These are phyloP conservation scores for Seladonia tumulorum DNA, from an alignment of 2,888 invertebrate species.

Conservation along the genomic window DNA sequence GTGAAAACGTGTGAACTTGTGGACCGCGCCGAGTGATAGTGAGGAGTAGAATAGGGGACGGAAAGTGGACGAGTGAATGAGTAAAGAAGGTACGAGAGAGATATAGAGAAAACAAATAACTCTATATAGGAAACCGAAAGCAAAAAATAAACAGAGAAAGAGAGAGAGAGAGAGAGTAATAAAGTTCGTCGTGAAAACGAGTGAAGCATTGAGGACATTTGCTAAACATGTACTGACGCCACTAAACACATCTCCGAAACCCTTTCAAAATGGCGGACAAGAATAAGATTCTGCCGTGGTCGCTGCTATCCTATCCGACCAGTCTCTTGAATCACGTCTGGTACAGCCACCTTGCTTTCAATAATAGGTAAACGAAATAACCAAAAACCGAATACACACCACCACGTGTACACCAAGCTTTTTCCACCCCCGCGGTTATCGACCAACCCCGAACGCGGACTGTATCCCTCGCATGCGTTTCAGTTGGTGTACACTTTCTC, in stretches of 20 bases:
- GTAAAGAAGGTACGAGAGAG: constrained; percentile 58
- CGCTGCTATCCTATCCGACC: constrained; percentile 81
- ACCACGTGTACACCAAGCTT: constrained; percentile 40
- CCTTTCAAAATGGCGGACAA: constrained; percentile 81
- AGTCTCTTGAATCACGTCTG: constrained; percentile 81
- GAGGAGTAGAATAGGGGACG: constrained; percentile 34
- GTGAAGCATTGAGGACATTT: constrained; percentile 45
- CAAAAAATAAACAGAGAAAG: neutral
- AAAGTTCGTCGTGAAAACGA: constrained; percentile 34
- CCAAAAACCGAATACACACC: constrained; percentile 23
- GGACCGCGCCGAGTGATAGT: constrained; percentile 31
- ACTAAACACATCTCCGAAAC: constrained; percentile 45
- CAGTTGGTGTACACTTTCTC: neutral
- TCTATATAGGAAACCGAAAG: constrained; percentile 3
- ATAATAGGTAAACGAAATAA: constrained; percentile 75
- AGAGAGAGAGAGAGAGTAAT: constrained; percentile 10
- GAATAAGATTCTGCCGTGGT: constrained; percentile 82
- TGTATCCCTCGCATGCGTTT: constrained; percentile 42
- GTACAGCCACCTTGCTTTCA: constrained; percentile 81
- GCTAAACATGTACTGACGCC: constrained; percentile 66
- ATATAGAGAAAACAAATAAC: constrained; percentile 20
- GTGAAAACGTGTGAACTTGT: constrained; percentile 40
- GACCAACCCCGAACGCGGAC: neutral
- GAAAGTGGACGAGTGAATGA: constrained; percentile 50
- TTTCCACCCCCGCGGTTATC: constrained; percentile 2